These are phyloP conservation scores for Drosophila quadrilineata DNA, from an alignment of 1,140 invertebrate genomes.

Conservation along the genomic window DNA sequence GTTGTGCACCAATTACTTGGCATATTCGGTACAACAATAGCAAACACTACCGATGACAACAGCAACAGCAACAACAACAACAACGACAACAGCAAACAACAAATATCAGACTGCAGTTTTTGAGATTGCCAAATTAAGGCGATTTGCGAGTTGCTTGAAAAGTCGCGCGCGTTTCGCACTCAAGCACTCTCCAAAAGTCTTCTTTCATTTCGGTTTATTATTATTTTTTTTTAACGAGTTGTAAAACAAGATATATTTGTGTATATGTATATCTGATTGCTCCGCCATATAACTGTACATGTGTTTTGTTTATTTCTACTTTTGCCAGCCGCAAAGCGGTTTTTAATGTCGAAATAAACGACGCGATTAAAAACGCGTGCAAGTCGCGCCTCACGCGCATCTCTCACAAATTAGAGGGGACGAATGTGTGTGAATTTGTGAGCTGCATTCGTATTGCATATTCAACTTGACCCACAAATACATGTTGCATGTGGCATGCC, in stretches of 20 bases:
- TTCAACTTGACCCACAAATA: conserved; percentile 73
- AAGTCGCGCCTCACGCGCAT: conserved; percentile 41
- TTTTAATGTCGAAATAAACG: conserved; percentile 43
- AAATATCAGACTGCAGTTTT: no score
- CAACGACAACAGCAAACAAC: not conserved
- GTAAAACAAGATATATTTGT: conserved; percentile 9
- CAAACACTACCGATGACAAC: no score
- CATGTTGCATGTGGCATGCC: conserved; percentile 3
- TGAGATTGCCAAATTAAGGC: conserved; percentile 72
- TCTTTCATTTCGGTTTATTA: no score
- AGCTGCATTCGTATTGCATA: conserved; percentile 53
- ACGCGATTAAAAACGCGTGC: conserved; percentile 48
- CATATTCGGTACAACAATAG: conserved; percentile 46
- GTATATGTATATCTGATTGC: not conserved
- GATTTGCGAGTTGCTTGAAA: conserved; percentile 51
- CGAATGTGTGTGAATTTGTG: conserved; percentile 43
- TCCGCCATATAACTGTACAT: conserved; percentile 2
- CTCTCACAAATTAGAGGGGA: no score
- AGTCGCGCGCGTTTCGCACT: conserved; percentile 24
- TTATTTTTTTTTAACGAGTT: no score
- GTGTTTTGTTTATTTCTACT: conserved; percentile 7
- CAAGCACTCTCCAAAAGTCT: conserved; percentile 31
- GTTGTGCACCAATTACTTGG: conserved; percentile 69
- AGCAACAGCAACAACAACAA: no score
- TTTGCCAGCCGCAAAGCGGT: conserved; percentile 29